Percentiles rank a stretch among this genome's conserved stretches.
These are phyloP conservation scores for Onchidella celtica DNA, from an alignment of 2,888 invertebrate genomes.

Conservation along the genomic window DNA sequence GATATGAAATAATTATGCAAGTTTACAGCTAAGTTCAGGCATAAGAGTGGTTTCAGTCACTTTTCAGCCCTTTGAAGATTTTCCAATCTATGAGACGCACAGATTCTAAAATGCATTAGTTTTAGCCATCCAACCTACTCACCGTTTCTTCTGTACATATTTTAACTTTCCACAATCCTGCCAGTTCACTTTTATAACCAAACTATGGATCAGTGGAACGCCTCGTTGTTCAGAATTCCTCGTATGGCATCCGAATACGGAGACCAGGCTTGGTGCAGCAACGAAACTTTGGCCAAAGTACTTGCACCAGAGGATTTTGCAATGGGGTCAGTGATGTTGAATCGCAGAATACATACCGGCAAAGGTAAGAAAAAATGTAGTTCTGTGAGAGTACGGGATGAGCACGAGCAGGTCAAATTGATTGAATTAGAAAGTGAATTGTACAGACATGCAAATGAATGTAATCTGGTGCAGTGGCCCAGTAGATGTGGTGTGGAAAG, in stretches of 20 bases:
- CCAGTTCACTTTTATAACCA: slow-evolving; percentile 93
- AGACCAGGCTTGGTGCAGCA: slow-evolving; percentile 92
- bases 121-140: too few relatives aligned
- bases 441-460: background rate
- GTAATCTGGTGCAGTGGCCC: background rate
- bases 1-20: too few relatives aligned
- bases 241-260: slow-evolving; percentile 98
- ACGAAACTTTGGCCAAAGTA: slow-evolving; percentile 84
- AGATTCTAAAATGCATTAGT: too few relatives aligned
- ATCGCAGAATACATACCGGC: slow-evolving; percentile 93
- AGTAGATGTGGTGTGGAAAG: background rate
- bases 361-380: slow-evolving; percentile 87
- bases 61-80: too few relatives aligned
- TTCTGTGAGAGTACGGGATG: background rate
- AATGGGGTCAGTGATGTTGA: slow-evolving; percentile 84
- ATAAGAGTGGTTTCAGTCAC: too few relatives aligned
- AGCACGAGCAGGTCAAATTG: too few relatives aligned
- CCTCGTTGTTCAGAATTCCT: slow-evolving; percentile 88
- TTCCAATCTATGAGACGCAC: too few relatives aligned
- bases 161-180: too few relatives aligned
- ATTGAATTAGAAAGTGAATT: too few relatives aligned
- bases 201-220: slow-evolving; percentile 89
- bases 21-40: too few relatives aligned
- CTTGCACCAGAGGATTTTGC: slow-evolving; percentile 76
- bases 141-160: too few relatives aligned